phyloP scores from a whole-genome alignment of 2,113 vertebrate species.

The Pseudorectes ferrugineus region DNA sequence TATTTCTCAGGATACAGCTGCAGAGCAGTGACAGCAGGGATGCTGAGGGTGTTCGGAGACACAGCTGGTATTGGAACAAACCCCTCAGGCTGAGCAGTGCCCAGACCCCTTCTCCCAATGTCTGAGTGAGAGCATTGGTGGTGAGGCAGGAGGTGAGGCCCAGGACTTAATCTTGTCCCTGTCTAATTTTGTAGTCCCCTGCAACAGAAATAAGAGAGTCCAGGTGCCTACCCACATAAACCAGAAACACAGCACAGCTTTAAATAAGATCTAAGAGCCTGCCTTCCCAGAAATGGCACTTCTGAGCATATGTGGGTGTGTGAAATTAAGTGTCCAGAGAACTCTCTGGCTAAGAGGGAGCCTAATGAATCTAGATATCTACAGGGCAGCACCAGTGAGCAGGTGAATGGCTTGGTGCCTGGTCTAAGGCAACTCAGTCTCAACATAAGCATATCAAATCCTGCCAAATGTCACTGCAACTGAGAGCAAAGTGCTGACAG shows the following conservation, averaged over 20 bases:
- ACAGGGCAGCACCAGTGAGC: not conserved
- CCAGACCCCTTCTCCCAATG: not conserved
- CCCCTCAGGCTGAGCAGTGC: not conserved
- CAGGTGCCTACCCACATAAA: not conserved
- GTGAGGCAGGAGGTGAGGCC: not conserved
- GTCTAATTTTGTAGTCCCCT: not conserved
- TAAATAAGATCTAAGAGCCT: not conserved
- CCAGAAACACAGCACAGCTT: not conserved
- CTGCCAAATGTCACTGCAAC: slow-evolving; percentile 9
- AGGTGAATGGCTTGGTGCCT: not conserved
- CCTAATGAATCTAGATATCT: not conserved
- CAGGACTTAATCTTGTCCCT: not conserved
- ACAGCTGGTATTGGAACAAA: not conserved
- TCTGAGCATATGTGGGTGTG: not conserved
- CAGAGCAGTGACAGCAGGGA: not conserved
- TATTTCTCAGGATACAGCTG: not conserved
- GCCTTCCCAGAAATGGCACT: not conserved
- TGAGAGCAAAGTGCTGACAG: slow-evolving; percentile 1
- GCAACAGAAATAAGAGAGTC: not conserved
- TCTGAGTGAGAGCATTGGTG: rapidly evolving
- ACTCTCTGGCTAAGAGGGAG: not conserved
- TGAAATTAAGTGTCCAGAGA: not conserved
- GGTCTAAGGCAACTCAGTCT: not conserved
- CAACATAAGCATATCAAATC: not conserved
- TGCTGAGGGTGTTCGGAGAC: not conserved